Percentiles rank a stretch among this genome's conserved stretches.
Conservation (phyloP, 2,113 vertebrate genomes). For the Microcebus jonahi region DNA sequence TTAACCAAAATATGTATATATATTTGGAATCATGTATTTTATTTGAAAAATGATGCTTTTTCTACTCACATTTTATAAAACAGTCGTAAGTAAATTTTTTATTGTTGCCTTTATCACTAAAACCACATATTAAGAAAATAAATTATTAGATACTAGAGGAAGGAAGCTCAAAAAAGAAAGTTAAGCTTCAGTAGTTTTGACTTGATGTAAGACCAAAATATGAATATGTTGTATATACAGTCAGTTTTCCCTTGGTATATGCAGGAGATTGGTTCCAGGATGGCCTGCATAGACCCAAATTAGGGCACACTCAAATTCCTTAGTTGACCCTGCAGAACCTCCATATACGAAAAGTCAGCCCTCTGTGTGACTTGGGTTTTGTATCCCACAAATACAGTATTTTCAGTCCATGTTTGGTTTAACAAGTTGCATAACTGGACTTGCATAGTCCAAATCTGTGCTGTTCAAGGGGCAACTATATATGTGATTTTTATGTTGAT, state of each 20-base stretch:
- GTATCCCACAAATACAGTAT: neutral
- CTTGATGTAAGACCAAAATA: neutral
- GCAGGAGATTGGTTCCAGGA: neutral
- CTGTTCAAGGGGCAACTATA: neutral
- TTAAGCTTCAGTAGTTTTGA: neutral
- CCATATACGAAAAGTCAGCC: neutral
- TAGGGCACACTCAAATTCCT: neutral
- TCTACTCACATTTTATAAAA: neutral
- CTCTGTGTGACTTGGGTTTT: neutral
- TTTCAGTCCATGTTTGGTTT: neutral
- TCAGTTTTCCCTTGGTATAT: neutral
- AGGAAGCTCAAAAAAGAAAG: neutral
- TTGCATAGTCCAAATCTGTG: neutral
- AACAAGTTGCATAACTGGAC: neutral
- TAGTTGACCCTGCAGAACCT: neutral
- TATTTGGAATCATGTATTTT: neutral
- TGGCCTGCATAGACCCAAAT: neutral
- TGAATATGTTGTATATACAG: neutral
- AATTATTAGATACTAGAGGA: neutral
- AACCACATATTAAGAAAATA: neutral
- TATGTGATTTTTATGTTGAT: neutral
- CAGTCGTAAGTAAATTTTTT: neutral
- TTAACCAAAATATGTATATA: neutral
- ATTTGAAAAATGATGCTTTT: conserved; percentile 15
- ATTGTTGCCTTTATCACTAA: neutral